A percentile compares a stretch with the other conserved stretches of the same genome.
Evolutionary conservation across 1,140 invertebrate genomes (phyloP).

Genomic region (Cyrtorhinus lividipennis): DNA sequence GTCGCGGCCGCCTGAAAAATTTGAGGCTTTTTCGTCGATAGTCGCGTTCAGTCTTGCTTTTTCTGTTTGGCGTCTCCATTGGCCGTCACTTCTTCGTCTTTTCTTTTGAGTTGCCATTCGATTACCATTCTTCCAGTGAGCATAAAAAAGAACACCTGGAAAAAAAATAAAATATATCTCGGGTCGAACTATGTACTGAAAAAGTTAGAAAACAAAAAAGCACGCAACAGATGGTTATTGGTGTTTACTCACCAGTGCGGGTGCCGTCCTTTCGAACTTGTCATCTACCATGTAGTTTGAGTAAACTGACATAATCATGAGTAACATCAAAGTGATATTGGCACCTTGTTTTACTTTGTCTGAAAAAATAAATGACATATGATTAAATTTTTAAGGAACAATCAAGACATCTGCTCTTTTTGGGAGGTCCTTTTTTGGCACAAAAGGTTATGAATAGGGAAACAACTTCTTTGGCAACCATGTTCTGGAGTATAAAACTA

Average conservation of each 20-base stretch:
- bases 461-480: too few relatives aligned
- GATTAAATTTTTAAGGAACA: too few relatives aligned
- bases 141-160: slow-evolving; percentile 84
- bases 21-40: too few relatives aligned
- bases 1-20: too few relatives aligned
- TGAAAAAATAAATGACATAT: slow-evolving; percentile 41
- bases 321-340: slow-evolving; percentile 62
- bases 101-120: slow-evolving; percentile 42
- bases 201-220: too few relatives aligned
- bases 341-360: slow-evolving; percentile 78
- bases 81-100: slow-evolving; percentile 26
- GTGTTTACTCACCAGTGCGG: slow-evolving; percentile 55
- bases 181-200: too few relatives aligned
- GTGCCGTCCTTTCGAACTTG: slow-evolving; percentile 82
- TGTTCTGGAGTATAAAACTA: too few relatives aligned
- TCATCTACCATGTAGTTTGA: slow-evolving; percentile 86
- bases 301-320: slow-evolving; percentile 81
- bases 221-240: too few relatives aligned
- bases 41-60: slow-evolving; percentile 28
- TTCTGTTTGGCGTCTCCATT: slow-evolving; percentile 27
- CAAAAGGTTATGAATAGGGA: too few relatives aligned
- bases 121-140: slow-evolving; percentile 80
- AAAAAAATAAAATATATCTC: too few relatives aligned
- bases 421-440: too few relatives aligned
- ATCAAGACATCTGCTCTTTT: too few relatives aligned